A percentile compares a stretch with the other conserved stretches of the same genome.
phyloP scores from a whole-genome alignment of 1,140 invertebrate species.

The Arctopsyche grandis region DNA sequence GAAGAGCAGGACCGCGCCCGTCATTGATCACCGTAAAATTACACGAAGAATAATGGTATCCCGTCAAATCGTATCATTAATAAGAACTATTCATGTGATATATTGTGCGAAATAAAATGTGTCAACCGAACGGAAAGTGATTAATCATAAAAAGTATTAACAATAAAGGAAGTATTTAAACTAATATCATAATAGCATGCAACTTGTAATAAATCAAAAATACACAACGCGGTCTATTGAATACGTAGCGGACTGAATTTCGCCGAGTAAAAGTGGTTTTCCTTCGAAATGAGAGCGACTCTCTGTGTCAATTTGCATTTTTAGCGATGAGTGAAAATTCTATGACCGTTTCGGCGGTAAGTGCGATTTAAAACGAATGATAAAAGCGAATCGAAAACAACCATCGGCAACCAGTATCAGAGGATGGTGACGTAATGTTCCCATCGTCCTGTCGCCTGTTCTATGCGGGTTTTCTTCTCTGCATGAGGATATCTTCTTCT shows the following conservation, averaged over 20 bases:
- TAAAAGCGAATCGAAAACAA: slow-evolving; percentile 5
- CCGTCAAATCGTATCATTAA: slow-evolving; percentile 16
- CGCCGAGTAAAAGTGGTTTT: too few relatives aligned
- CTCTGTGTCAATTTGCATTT: background rate
- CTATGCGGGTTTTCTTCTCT: slow-evolving; percentile 38
- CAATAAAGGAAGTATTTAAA: slow-evolving; percentile 32
- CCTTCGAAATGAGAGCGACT: too few relatives aligned
- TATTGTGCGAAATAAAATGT: slow-evolving; percentile 20
- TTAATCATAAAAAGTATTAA: slow-evolving; percentile 25
- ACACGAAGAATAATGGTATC: slow-evolving; percentile 17
- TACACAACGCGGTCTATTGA: background rate
- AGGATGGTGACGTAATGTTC: slow-evolving; percentile 44
- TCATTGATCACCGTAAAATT: slow-evolving; percentile 16
- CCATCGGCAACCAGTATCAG: slow-evolving; percentile 13
- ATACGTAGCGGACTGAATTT: too few relatives aligned
- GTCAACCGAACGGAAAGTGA: background rate
- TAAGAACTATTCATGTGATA: slow-evolving; percentile 29
- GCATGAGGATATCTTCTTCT: slow-evolving; percentile 34
- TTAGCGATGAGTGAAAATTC: background rate
- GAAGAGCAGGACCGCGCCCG: background rate
- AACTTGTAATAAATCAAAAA: slow-evolving; percentile 27
- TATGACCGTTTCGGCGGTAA: background rate
- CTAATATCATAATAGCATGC: slow-evolving; percentile 32
- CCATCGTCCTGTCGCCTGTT: slow-evolving; percentile 40
- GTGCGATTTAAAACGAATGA: background rate